Conservation (phyloP, 2,113 vertebrate genomes). For the Brachyistius frenatus region DNA sequence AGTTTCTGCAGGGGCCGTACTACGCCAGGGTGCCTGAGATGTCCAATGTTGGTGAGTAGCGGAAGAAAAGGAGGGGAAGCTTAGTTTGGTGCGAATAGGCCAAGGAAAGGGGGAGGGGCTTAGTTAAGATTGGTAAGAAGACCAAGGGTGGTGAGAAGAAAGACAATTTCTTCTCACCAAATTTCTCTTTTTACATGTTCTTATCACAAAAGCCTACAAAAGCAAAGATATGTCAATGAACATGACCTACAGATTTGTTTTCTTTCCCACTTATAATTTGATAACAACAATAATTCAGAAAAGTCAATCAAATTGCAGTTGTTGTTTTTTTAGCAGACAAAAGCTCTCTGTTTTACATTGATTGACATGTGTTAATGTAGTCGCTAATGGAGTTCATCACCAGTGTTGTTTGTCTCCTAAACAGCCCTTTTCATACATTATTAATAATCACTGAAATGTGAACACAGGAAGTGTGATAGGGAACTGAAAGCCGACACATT, state of each 20-base stretch:
- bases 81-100: no score
- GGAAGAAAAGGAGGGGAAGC: no score
- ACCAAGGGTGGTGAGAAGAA: no score
- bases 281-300: neutral
- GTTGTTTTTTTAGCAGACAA: neutral
- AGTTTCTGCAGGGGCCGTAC: slow-evolving; percentile 96
- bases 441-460: slow-evolving; percentile 56
- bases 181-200: no score
- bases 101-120: no score
- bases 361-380: slow-evolving; percentile 48
- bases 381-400: slow-evolving; percentile 15
- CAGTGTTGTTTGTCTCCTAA: slow-evolving; percentile 43
- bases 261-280: neutral
- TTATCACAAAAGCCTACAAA: no score
- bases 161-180: no score
- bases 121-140: no score
- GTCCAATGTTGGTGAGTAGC: slow-evolving; percentile 96
- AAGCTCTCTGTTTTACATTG: neutral
- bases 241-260: neutral
- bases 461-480: slow-evolving; percentile 48
- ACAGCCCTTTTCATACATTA: slow-evolving; percentile 53
- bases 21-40: slow-evolving; percentile 97
- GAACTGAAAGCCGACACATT: neutral
- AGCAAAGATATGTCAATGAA: no score
- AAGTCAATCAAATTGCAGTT: neutral